Base-by-base conservation (phyloP, 2,888 invertebrate genomes). In the Chrysina gloriosa region DNA sequence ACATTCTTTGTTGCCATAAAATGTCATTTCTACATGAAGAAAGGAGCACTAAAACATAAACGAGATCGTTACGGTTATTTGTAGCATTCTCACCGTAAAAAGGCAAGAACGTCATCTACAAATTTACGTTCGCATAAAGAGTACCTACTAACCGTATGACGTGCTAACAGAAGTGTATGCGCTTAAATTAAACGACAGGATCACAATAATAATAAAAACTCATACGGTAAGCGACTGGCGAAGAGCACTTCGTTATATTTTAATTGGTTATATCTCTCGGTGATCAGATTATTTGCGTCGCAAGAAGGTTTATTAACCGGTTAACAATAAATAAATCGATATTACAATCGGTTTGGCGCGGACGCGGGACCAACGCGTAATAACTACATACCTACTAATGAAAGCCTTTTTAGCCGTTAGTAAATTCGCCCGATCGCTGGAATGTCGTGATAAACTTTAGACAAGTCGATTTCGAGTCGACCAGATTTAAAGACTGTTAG, bases 291-390 rank as follows among this genome's bases (percentile, higher is more conserved):
- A 52, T 31, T n/a, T 21, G 14, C 19, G 19, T 9, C 16, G 4
- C 31, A 16, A 9, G 31, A 52, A 52, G 3, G 52, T 52, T 52
- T 52, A 52, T 52, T 52, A 52, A 31, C 52, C 31, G 19, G 19
- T 29, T 29, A 16, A 29, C 31, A 52, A 52, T 52, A 52, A 52
- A 52, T 52, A 52, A 52, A 52, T 52, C 52, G 52, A 52, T 19
- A 52, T 52, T 52, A 52, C 52, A 52, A 52, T 52, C 52, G 16
- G 19, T 31, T 52, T 52, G 29, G 9, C 5, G 39, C 39, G n/a
- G n/a, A n/a, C n/a, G n/a, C n/a, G n/a, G n/a, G n/a, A n/a, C n/a
- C n/a, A n/a, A n/a, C n/a, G n/a, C n/a, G n/a, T n/a, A n/a, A n/a
- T n/a, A n/a, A n/a, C n/a, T n/a, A n/a, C n/a, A n/a, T n/a, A n/a